Base-by-base conservation (phyloP, 2,113 vertebrate species). In the Lophura nycthemera region DNA sequence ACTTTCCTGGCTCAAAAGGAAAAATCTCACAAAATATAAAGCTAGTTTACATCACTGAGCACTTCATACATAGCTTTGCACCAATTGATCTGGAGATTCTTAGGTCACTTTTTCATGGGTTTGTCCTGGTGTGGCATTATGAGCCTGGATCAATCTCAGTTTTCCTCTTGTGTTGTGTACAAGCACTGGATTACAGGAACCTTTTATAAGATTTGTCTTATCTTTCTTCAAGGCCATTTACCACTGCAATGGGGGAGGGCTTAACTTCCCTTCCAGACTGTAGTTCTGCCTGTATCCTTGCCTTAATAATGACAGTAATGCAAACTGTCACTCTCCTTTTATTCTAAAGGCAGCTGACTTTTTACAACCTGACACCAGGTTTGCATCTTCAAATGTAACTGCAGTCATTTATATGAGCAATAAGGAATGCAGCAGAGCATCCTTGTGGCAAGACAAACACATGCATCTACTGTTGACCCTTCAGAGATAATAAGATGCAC, bases 301-400 rank as follows among this genome's bases (percentile, higher is more conserved):
- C 74, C 80, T 83, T 96, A 89, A 77, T 80, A 94, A 90, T 83
- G 76, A 76, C 54, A 83, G 45, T 91, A 92, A 96, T 83, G 75
- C 86, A 90, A 92, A 83, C 76, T 81, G 85, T 81, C 89, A 85
- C 21, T 75, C 48, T 60, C 75, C 52, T 71, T 90, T 70, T 67
- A 92, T 91, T 93, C 77, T 65, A 81, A 89, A 83, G 66, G 45
- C 85, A 90, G 47, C 12, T 92, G 90, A 83, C 34, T 71, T 94
- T 88, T 89, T 92, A 79, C 66, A 88, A 84, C 54, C 61, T 65
- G 61, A 79, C 42, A 71, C 57, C 18, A 79, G 34, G 34, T 70
- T 72, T 88, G 61, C 75, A 43, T 91, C 45, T 70, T 86, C 81
- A 80, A 76, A 83, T 86, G 72, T 71, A 92, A 73, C 34, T 79